Evolutionary conservation across 1,140 invertebrate genomes (phyloP), one percentile per base, ranked within the genome.

Genomic region (Battus philenor): DNA sequence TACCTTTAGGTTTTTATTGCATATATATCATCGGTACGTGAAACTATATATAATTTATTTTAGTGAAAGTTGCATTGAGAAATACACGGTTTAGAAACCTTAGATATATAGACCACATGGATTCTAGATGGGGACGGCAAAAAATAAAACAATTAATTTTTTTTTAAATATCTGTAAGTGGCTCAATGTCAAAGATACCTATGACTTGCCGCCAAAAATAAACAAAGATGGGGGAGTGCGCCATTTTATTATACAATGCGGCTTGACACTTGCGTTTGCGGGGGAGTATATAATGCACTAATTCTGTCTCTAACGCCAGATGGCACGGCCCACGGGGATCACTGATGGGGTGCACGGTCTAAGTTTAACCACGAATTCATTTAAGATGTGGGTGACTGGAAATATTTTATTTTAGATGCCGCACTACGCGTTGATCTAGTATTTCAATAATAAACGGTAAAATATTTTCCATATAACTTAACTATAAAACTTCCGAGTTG

Each of bases 251-350:
- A 8, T 8, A 20, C 17, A 4, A 8, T 8, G 11, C 17, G 3
- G 17, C 32, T 20, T 22, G 32, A 18, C 32, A 17, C 17, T 3
- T 15, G 24, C 22, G 16, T 27, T 29, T 41, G 38, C 38, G 38
- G 38, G 38, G 38, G 38, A 27, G 38, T 41, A 24, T 41, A 17
- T 41, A 29, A 41, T 41, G 38, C 38, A 41, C 38, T 41, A 41
- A 29, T 41, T 41, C 38, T 26, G 38, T 41, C 38, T 29, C 38
- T 29, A 41, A 41, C 29, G 38, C 29, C 32, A 41, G 24, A 41
- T 41, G 38, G 24, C 22, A 7, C 26, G 38, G 26, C 38, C 38
- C 38, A 41, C 38, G 38, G 38, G 38, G 38, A 41, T 41, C 29
- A 5, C 7, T 17, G 2, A 30, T 16, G 38, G 38, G 38, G 24